Percentiles rank a stretch among this genome's conserved stretches.
These are phyloP conservation scores for Rhinoraja longicauda DNA, from an alignment of 2,797 vertebrate genomes.

Conservation along the genomic window DNA sequence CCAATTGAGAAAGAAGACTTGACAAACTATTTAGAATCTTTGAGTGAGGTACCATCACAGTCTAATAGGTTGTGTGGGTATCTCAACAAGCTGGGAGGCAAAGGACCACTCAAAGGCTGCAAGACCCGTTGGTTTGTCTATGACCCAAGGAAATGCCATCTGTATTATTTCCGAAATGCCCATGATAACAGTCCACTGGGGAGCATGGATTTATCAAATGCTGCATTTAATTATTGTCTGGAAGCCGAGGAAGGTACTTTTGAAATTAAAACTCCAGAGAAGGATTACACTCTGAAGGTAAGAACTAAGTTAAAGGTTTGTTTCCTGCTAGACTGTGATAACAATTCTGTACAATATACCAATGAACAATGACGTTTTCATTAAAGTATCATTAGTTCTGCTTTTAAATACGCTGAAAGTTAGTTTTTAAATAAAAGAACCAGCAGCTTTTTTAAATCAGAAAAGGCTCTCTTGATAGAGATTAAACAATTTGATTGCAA, in stretches of 20 bases:
- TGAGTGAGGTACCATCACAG: constrained; percentile 36
- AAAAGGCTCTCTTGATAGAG: not conserved
- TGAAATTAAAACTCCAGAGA: constrained; percentile 76
- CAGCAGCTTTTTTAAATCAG: not conserved
- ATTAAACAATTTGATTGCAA: not conserved
- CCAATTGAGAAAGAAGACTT: not conserved
- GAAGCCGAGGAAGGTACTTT: constrained; percentile 75
- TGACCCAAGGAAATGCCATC: constrained; percentile 72
- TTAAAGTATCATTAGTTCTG: not conserved
- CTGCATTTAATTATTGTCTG: constrained; percentile 72
- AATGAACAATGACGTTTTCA: no score
- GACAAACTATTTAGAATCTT: constrained; percentile 16
- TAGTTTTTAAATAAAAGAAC: not conserved
- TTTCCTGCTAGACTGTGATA: no score
- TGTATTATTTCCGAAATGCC: constrained; percentile 80
- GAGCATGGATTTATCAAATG: constrained; percentile 64
- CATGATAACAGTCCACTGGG: constrained; percentile 79
- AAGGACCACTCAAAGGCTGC: constrained; percentile 79
- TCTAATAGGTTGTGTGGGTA: constrained; percentile 77
- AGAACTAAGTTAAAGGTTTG: not conserved
- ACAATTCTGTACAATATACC: not conserved
- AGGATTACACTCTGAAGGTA: constrained; percentile 81
- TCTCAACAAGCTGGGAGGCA: constrained; percentile 74
- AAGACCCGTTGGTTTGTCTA: constrained; percentile 89
- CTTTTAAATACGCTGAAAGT: not conserved